A percentile compares a stretch with the other conserved stretches of the same genome.
Evolutionary conservation across 2,797 vertebrate genomes (phyloP).

Genomic region (Diceros bicornis): DNA sequence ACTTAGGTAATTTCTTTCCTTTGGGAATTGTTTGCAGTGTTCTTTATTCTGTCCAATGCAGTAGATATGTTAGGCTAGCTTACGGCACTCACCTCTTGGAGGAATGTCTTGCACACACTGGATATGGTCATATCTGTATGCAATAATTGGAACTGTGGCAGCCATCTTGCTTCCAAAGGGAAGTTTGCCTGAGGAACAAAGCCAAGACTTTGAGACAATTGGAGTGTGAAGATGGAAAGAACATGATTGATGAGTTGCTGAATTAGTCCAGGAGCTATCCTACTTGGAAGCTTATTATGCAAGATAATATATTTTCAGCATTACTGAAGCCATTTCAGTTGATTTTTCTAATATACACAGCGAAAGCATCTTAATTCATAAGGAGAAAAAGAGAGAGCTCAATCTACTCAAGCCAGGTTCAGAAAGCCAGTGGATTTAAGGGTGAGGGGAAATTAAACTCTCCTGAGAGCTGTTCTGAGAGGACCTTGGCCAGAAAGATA

Average conservation of each 20-base stretch:
- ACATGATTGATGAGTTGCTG: neutral
- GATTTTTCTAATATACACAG: neutral
- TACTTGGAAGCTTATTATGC: neutral
- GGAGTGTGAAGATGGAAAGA: neutral
- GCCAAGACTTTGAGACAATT: neutral
- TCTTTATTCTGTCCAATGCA: neutral
- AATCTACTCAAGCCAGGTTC: neutral
- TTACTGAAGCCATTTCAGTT: neutral
- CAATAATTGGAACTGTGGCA: neutral
- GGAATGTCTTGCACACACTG: neutral
- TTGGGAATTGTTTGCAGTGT: neutral
- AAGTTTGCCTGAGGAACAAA: neutral
- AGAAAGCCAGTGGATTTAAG: neutral
- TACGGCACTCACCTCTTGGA: neutral
- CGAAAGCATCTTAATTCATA: neutral
- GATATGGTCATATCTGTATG: neutral
- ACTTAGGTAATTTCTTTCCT: neutral
- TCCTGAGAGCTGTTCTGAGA: neutral
- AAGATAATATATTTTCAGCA: neutral
- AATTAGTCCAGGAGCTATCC: neutral
- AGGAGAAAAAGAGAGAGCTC: neutral
- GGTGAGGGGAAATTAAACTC: neutral
- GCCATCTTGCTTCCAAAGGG: neutral
- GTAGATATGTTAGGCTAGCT: neutral
- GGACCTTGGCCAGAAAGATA: neutral